Evolutionary conservation across 2,888 invertebrate species (phyloP).

Genomic region (Hyles lineata): DNA sequence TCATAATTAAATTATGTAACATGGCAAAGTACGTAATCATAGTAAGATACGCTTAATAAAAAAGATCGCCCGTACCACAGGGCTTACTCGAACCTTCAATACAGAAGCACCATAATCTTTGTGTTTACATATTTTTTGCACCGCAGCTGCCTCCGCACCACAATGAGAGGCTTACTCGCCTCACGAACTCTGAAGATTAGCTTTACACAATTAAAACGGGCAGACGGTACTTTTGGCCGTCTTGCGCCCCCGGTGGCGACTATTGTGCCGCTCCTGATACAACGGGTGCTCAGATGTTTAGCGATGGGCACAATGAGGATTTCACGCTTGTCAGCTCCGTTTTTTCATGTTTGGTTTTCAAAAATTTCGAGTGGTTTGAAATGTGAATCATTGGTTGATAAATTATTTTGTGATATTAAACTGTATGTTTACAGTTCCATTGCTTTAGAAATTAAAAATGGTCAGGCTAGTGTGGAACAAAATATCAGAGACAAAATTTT

Average conservation of each 20-base stretch:
- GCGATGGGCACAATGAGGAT: constrained; percentile 38
- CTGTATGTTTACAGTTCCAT: neutral
- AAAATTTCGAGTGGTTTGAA: constrained; percentile 4
- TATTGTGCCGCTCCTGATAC: constrained; percentile 45
- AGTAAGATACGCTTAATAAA: neutral
- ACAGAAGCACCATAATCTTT: constrained; percentile 12
- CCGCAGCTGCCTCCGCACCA: constrained; percentile 60
- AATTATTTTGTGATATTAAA: too few relatives aligned
- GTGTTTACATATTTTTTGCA: constrained; percentile 25
- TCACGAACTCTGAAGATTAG: constrained; percentile 64
- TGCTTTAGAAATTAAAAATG: neutral
- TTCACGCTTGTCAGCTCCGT: constrained; percentile 52
- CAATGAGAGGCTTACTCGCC: constrained; percentile 73
- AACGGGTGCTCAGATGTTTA: constrained; percentile 54
- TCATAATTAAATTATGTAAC: too few relatives aligned
- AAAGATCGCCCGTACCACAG: neutral
- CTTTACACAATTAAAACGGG: constrained; percentile 69
- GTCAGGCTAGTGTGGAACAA: constrained; percentile 18
- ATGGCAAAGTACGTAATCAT: too few relatives aligned
- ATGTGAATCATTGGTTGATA: neutral
- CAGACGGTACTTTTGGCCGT: constrained; percentile 33
- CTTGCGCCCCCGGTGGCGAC: constrained; percentile 50
- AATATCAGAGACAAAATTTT: neutral
- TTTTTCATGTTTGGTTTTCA: constrained; percentile 45
- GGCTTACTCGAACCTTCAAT: neutral